Evolutionary conservation across 2,888 invertebrate species (phyloP).

Genomic region (Drosophila nr. fundita): DNA sequence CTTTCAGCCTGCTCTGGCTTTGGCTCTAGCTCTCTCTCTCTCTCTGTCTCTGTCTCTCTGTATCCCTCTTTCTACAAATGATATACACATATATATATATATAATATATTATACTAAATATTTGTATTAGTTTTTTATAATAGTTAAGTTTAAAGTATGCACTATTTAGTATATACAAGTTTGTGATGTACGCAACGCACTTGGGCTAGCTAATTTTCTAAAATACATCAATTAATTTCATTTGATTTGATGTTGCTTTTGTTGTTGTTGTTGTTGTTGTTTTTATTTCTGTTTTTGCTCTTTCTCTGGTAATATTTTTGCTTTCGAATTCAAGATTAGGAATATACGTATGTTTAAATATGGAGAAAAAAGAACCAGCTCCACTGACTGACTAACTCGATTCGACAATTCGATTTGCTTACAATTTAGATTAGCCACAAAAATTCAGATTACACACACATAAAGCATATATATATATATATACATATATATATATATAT

Average conservation of each 20-base stretch:
- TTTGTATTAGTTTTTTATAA: neutral
- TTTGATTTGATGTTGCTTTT: constrained; percentile 1
- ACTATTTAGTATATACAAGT: constrained; percentile 26
- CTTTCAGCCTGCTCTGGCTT: constrained; percentile 48
- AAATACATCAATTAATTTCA: constrained; percentile 36
- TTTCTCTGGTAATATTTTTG: neutral
- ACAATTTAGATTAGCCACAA: constrained; percentile 14
- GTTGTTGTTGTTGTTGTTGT: constrained; percentile 3
- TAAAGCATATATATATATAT: neutral
- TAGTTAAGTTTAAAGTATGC: constrained; percentile 3
- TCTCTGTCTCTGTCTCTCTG: neutral
- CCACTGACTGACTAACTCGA: constrained; percentile 29
- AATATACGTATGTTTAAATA: neutral
- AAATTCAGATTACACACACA: constrained; percentile 3
- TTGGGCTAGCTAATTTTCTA: constrained; percentile 40
- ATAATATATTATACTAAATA: constrained; percentile 21
- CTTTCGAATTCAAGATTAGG: neutral
- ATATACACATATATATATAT: constrained; percentile 17
- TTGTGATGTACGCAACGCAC: constrained; percentile 27
- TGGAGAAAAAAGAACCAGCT: constrained; percentile 8
- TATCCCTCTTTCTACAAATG: constrained; percentile 7
- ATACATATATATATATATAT: neutral
- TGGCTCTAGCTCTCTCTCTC: constrained; percentile 42
- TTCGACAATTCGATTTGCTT: neutral
- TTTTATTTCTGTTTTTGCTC: neutral